These are phyloP conservation scores for Monarcha castaneiventris DNA, from an alignment of 2,113 vertebrate genomes.

Conservation along the genomic window DNA sequence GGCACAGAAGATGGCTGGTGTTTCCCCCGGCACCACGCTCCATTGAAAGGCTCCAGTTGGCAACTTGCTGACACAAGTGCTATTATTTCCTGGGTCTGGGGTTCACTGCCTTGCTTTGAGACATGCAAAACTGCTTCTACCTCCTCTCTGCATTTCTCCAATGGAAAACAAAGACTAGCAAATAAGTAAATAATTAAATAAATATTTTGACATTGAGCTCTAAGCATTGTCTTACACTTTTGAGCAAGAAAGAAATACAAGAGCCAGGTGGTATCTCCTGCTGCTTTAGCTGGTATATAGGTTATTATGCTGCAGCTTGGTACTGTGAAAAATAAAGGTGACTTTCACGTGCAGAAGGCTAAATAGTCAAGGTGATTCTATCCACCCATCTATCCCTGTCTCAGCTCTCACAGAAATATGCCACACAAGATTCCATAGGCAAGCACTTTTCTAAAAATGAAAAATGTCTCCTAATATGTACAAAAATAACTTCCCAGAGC, in stretches of 20 bases:
- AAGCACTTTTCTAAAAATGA: neutral
- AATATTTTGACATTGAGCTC: neutral
- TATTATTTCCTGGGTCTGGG: neutral
- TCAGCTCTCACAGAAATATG: neutral
- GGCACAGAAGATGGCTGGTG: neutral
- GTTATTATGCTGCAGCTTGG: neutral
- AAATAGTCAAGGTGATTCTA: neutral
- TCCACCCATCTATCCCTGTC: too few relatives aligned
- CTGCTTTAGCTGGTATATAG: neutral
- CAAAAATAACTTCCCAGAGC: neutral
- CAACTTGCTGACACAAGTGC: neutral
- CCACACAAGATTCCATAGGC: neutral
- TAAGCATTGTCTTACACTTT: neutral
- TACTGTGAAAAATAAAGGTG: neutral
- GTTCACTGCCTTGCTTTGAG: neutral
- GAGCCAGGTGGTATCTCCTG: neutral
- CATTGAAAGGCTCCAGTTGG: neutral
- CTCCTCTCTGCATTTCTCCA: neutral
- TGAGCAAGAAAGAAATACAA: neutral
- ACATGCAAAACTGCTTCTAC: neutral
- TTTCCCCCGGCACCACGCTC: rapidly evolving
- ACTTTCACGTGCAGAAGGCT: neutral
- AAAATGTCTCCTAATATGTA: neutral
- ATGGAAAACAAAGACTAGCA: neutral
- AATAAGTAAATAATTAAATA: neutral